Base-by-base conservation (phyloP, 1,140 invertebrate genomes). In the Oryzaephilus surinamensis region DNA sequence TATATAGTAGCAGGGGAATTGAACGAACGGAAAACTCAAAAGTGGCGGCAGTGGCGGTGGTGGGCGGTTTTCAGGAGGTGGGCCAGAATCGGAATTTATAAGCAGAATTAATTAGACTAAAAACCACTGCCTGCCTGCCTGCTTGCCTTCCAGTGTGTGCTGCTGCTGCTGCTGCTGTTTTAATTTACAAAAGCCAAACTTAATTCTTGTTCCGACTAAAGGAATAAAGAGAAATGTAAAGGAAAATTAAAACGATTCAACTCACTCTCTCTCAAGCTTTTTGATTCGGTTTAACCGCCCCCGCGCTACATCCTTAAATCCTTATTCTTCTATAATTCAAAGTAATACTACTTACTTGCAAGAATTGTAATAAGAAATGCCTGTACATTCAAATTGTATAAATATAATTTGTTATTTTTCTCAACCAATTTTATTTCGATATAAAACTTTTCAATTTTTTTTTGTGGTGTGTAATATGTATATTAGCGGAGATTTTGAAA, bases 121-220 rank as follows among this genome's bases (percentile, higher is more conserved):
- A 64, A 64, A 62, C 60, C 60, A 58, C 60, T 58, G 59, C 60
- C 8, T 24, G 57, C 57, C 46, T 49, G 48, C 50, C 40, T 44
- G 43, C 48, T 48, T 44, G 43, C 48, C 48, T 51, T 50, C 52
- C 55, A 51, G 39, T 51, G 52, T 46, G n/a, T n/a, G n/a, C n/a
- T n/a, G n/a, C n/a, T n/a, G n/a, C n/a, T n/a, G n/a, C n/a, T n/a
- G 50, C 46, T 56, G 55, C 61, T 60, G 61, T 64, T 64, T 64
- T 64, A 64, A 64, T 64, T 64, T 64, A 64, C 62, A 64, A 64
- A 64, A 64, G 62, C 62, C 62, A 64, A 64, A 64, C 61, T 64
- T 64, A 64, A 64, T 64, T 64, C 62, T 61, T 62, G 61, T 61
- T 61, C 57, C 52, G 54, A 56, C 53, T 60, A 56, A 60, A 60